Evolutionary conservation across 92 coral and sea anemone genomes (phyloP).

Genomic region (Ricordea florida): DNA sequence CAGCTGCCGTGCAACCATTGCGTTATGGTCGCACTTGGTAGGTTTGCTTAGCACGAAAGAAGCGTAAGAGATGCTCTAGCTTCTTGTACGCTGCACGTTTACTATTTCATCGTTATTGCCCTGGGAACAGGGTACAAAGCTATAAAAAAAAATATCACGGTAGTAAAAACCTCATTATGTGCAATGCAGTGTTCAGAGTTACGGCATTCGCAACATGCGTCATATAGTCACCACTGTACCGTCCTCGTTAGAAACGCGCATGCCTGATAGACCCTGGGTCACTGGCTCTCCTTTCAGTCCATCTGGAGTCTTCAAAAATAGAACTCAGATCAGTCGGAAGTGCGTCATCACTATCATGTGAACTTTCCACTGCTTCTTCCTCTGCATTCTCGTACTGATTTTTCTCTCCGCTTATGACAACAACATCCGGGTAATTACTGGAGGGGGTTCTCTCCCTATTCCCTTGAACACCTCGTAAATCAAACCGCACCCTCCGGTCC

Average conservation of each 20-base stretch:
- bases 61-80: too few relatives aligned
- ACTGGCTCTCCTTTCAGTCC: neutral
- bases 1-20: too few relatives aligned
- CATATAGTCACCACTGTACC: conserved; percentile 3
- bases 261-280: neutral
- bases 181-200: too few relatives aligned
- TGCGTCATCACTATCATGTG: neutral
- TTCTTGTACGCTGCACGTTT: too few relatives aligned
- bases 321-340: conserved; percentile 6
- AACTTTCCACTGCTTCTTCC: neutral
- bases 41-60: too few relatives aligned
- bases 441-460: neutral
- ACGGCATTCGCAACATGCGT: too few relatives aligned
- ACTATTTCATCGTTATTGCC: too few relatives aligned
- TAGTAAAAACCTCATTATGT: too few relatives aligned
- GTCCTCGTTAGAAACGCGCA: conserved; percentile 1
- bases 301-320: neutral
- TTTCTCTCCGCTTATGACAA: conserved; percentile 8
- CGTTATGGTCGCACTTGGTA: too few relatives aligned
- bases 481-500: conserved; percentile 24
- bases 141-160: too few relatives aligned
- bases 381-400: too few relatives aligned
- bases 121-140: too few relatives aligned
- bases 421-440: conserved; percentile 3
- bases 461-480: neutral